Base-by-base conservation (phyloP, 2,888 invertebrate genomes). In the Pollenia griseotomentosa region DNA sequence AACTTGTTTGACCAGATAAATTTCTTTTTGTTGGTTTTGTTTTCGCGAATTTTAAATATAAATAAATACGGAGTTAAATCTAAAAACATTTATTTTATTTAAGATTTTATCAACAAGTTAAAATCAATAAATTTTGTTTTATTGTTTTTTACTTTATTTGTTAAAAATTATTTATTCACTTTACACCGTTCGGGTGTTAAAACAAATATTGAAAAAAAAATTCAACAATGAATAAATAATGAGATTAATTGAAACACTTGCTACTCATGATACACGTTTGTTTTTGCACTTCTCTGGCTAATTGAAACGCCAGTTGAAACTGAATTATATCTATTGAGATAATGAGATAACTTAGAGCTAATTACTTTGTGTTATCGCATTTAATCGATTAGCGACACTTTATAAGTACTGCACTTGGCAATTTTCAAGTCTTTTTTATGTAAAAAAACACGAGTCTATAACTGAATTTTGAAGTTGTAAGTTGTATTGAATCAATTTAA, bases 1-100 rank as follows among this genome's bases (percentile, higher is more conserved):
- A 83, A 77, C 70, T 79, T 84, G 79, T 79, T 63, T 46, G 70
- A 42, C 19, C 16, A 63, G 53, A 61, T 80, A 33, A 66, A 65
- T 66, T 66, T 46, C 9, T 33, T 33, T 44, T 53, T 75, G 61
- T 59, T 51, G 5, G 6, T 33, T 33, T 33, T 33, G 6, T 33
- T 33, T 33, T 33, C 6, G 33, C 33, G 33, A 33, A 33, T 33
- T 33, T 33, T 0, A 33, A 33, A 33, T 33, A 6, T 1, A 19
- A 33, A 33, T 33, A 33, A 4, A 33, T 33, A 6, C 33, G 6
- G 1, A 33, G 33, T 33, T 6, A 6, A 33, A 33, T 33, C 33
- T 0, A 33, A 33, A 33, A 33, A 33, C 33, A 12, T 68, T 33
- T 48, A 1, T 2, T 7, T 6, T 40, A 16, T 63, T 23, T 77